Percentiles rank a stretch among this genome's conserved stretches.
Conservation (phyloP, 2,888 invertebrate species). For the Allacma fusca region DNA sequence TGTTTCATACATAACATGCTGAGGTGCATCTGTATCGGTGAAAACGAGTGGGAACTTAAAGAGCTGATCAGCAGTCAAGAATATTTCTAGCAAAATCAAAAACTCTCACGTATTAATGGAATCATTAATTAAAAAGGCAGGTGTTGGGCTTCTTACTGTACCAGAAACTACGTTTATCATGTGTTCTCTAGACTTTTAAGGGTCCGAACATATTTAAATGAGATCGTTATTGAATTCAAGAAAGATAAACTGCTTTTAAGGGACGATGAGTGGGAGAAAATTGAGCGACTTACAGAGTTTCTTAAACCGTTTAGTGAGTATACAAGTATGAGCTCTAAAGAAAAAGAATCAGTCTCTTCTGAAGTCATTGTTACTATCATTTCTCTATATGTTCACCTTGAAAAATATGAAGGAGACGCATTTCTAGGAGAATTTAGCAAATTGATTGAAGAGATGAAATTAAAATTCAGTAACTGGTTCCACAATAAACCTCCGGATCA, state of each 20-base stretch:
- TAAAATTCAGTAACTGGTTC: background rate
- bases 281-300: background rate
- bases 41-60: background rate
- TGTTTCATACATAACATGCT: background rate
- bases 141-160: background rate
- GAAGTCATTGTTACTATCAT: slow-evolving; percentile 3
- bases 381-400: background rate
- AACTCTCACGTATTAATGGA: background rate
- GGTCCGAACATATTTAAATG: background rate
- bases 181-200: background rate
- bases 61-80: background rate
- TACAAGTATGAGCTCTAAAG: slow-evolving; percentile 1
- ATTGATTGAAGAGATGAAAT: background rate
- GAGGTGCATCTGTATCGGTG: background rate
- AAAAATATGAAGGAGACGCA: background rate
- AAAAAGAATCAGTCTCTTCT: background rate
- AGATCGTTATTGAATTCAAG: background rate
- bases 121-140: background rate
- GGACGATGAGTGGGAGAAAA: background rate
- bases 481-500: background rate
- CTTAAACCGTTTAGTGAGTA: too few species aligned
- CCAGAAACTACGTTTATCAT: slow-evolving; percentile 13
- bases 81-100: background rate
- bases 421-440: background rate
- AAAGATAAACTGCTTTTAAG: background rate